Base-by-base conservation (phyloP, 2,113 vertebrate species). In the Dissostichus mawsoni region DNA sequence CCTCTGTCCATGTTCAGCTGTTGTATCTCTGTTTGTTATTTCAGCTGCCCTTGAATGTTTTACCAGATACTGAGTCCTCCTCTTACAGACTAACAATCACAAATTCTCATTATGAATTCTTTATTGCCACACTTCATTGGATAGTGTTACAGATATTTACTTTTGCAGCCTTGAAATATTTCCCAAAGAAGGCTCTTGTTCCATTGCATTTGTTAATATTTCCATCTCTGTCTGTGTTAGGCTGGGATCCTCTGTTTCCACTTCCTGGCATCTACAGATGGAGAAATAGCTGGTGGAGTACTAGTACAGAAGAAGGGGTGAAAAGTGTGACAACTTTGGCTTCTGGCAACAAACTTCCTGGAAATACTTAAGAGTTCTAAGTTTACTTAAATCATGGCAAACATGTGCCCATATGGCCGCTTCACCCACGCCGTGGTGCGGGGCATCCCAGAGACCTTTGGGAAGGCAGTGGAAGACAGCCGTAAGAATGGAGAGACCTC, bases 391-490 rank as follows among this genome's bases (percentile, higher is more conserved):
- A 59, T 16, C 81, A 96, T 96, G 95, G 95, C 95, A 0, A 92
- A 89, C 16, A 84, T 94, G 75, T 93, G 91, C 63, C 91, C 87
- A 0, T 96, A 95, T 4, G 97, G 97, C 51, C 91, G 91, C 57
- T 98, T 96, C 92, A 97, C 97, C 66, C 97, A 98, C 25, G 97
- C 96, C 11, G 94, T 98, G 77, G 97, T 98, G 76, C 90, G 96
- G 47, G 92, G 95, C 44, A 90, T 98, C 89, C 96, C 97, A 1
- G 95, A 95, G 71, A 95, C 94, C 72, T 95, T 97, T 59, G 93
- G 93, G 63, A 88, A 85, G 11, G 8, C 45, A 0, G 66, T 0
- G 12, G 89, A 20, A 0, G 92, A 92, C 13, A 29, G 83, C 0
- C 78, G 13, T 0, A 84, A 93, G 78, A 82, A 92, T 0, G 90